Conservation (phyloP, 2,797 vertebrate species). For the Salmo trutta region DNA sequence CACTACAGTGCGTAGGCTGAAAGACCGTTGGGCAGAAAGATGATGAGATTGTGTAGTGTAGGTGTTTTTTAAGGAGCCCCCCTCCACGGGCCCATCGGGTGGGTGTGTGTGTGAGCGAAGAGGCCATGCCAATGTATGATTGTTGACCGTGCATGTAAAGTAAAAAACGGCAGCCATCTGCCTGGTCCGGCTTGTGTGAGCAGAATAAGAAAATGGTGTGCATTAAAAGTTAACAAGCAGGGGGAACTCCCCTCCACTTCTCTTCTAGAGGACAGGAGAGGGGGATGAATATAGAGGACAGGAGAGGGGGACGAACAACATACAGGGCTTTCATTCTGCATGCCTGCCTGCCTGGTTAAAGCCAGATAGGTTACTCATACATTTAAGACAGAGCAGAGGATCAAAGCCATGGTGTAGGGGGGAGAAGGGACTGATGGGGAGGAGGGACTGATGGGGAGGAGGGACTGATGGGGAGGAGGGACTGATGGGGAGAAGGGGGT, state of each 20-base stretch:
- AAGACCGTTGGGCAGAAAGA: no score
- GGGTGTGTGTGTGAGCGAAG: neutral
- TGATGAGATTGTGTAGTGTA: no score
- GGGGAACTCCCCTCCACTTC: constrained; percentile 38
- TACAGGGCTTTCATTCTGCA: constrained; percentile 17
- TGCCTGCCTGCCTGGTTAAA: constrained; percentile 5
- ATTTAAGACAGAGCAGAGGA: constrained; percentile 21
- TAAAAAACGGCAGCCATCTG: constrained; percentile 8
- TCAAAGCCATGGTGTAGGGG: constrained; percentile 5
- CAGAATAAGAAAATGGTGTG: constrained; percentile 49
- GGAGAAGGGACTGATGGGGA: neutral
- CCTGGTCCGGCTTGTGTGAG: constrained; percentile 39
- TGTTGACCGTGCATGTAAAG: constrained; percentile 8
- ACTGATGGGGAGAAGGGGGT: no score
- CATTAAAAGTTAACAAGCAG: constrained; percentile 61
- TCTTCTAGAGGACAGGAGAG: constrained; percentile 8
- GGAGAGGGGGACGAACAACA: constrained; percentile 11
- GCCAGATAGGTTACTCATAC: constrained; percentile 23
- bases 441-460: neutral
- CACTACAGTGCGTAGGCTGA: no score
- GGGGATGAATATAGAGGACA: constrained; percentile 9
- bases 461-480: neutral
- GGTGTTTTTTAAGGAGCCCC: no score
- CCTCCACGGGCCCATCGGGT: no score
- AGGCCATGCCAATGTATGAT: neutral